Conservation (phyloP, 2,888 invertebrate species). For the Xestia sexstrigata region DNA sequence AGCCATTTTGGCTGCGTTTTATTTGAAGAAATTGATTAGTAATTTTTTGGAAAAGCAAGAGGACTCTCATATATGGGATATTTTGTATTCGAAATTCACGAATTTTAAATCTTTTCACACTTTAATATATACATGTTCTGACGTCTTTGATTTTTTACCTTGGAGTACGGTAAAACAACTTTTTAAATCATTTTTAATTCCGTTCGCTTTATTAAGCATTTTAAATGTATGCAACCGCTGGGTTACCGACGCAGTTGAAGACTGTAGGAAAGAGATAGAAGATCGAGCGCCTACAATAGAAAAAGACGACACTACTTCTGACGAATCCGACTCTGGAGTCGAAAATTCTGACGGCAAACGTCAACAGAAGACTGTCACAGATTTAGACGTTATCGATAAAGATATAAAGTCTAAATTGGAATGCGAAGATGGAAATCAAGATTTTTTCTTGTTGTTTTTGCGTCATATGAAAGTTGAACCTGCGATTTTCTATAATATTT, state of each 20-base stretch:
- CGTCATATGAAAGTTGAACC: constrained; percentile 86
- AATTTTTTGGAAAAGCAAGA: constrained; percentile 83
- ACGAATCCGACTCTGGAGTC: constrained; percentile 89
- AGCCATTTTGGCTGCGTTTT: constrained; percentile 74
- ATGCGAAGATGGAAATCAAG: constrained; percentile 58
- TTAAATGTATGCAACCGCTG: constrained; percentile 82
- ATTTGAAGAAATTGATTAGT: constrained; percentile 83
- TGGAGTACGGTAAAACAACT: constrained; percentile 88
- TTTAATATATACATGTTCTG: constrained; percentile 94
- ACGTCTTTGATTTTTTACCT: constrained; percentile 94
- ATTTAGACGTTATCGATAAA: constrained; percentile 74
- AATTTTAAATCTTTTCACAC: constrained; percentile 94
- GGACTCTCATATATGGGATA: constrained; percentile 93
- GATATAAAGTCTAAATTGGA: constrained; percentile 69
- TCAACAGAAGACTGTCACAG: constrained; percentile 66
- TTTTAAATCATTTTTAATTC: constrained; percentile 90
- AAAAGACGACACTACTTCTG: constrained; percentile 74
- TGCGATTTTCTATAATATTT: constrained; percentile 92
- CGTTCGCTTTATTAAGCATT: constrained; percentile 87
- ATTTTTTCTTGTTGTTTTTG: constrained; percentile 72
- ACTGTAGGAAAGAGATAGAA: constrained; percentile 65
- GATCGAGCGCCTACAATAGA: constrained; percentile 63
- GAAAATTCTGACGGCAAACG: constrained; percentile 86
- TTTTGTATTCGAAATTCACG: constrained; percentile 93
- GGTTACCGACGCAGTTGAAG: constrained; percentile 67